A percentile compares a stretch with the other conserved stretches of the same genome.
phyloP scores from a whole-genome alignment of 2,888 invertebrate species.

The Mallateleia sp. region DNA sequence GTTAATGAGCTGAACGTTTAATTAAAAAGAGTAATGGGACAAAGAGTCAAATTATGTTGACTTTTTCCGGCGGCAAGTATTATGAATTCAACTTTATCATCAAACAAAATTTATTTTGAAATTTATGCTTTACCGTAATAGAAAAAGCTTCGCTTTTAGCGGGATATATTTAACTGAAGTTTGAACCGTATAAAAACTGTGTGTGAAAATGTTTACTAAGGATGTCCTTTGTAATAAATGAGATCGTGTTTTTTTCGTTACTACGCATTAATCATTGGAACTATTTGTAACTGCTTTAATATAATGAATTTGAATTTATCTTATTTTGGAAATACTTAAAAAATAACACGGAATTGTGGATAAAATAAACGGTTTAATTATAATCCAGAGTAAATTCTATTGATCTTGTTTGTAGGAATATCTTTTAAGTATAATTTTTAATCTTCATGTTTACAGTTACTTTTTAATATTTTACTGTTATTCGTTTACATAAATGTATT shows the following conservation, averaged over 20 bases:
- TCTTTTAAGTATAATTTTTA: no score
- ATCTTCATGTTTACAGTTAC: no score
- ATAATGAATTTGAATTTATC: no score
- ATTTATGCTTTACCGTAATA: neutral
- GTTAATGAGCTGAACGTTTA: conserved; percentile 45
- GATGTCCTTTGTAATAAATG: neutral
- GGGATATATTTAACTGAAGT: neutral
- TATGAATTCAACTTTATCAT: conserved; percentile 32
- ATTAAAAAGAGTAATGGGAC: conserved; percentile 33
- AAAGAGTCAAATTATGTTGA: conserved; percentile 26
- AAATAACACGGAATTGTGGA: no score
- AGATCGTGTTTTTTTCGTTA: neutral
- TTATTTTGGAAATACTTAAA: no score
- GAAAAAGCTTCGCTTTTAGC: neutral
- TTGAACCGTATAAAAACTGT: neutral
- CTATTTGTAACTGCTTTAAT: neutral
- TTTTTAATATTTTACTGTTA: no score
- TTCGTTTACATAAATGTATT: no score
- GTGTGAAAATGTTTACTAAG: neutral
- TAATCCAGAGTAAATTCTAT: no score
- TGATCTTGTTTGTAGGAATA: no score
- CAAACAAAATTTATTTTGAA: conserved; percentile 38
- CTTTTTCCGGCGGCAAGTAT: conserved; percentile 16
- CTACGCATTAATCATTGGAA: neutral
- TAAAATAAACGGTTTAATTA: no score